Percentiles rank a stretch among this genome's conserved stretches.
Conservation (phyloP, 2,113 vertebrate genomes). For the Acrocephalus kingi region DNA sequence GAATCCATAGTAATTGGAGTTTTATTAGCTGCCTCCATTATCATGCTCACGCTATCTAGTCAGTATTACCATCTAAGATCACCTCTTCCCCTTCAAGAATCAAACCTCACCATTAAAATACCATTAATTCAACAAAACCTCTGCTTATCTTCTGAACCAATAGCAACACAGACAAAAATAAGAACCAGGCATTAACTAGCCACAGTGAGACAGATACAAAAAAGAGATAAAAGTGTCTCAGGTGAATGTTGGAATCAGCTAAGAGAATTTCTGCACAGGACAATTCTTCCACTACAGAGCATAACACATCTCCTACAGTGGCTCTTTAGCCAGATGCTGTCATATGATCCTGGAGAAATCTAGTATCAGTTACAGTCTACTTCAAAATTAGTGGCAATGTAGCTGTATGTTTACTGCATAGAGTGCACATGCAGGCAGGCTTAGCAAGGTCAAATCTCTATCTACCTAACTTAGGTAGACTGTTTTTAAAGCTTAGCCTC, state of each 20-base stretch:
- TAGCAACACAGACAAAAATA: neutral
- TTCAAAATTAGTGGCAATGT: neutral
- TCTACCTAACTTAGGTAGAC: neutral
- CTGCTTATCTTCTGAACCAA: neutral
- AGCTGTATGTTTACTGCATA: neutral
- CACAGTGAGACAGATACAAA: neutral
- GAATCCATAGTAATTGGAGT: neutral
- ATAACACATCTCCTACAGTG: neutral
- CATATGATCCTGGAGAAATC: neutral
- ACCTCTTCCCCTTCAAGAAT: neutral
- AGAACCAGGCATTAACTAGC: neutral
- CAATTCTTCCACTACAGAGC: neutral
- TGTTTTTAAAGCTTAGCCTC: neutral
- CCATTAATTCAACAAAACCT: neutral
- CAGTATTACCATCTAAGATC: neutral
- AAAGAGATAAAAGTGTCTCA: neutral
- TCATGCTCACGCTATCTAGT: neutral
- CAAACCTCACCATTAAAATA: neutral
- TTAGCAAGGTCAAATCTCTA: neutral
- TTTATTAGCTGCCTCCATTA: neutral
- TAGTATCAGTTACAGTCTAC: neutral
- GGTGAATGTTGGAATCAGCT: neutral
- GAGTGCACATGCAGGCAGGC: neutral
- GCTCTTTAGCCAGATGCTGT: neutral
- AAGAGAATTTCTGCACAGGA: neutral